phyloP scores from a whole-genome alignment of 2,888 invertebrate species.

The Spilarctia lutea region DNA sequence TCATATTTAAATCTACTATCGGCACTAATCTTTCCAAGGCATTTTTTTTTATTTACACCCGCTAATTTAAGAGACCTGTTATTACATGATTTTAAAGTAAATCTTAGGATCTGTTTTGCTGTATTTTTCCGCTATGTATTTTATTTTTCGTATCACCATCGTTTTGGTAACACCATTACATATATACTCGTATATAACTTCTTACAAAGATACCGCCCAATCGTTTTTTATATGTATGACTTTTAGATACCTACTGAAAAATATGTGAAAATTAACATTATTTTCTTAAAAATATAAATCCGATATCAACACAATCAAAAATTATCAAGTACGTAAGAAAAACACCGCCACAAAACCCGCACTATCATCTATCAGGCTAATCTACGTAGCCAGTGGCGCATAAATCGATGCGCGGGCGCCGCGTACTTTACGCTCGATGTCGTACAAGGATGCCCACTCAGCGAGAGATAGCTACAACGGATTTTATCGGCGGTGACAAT shows the following conservation, averaged over 20 bases:
- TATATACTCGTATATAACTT: too few species aligned
- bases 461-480: conserved; percentile 48
- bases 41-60: not conserved
- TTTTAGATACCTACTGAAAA: not conserved
- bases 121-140: not conserved
- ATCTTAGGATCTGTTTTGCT: not conserved
- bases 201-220: not conserved
- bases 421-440: conserved; percentile 61
- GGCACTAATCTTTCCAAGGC: not conserved
- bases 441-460: conserved; percentile 56
- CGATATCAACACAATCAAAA: conserved; percentile 19
- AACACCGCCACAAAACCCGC: conserved; percentile 23
- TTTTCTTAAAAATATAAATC: conserved; percentile 17
- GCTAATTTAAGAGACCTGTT: not conserved
- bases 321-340: conserved; percentile 18
- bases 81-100: not conserved
- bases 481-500: conserved; percentile 66
- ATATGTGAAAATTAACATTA: not conserved
- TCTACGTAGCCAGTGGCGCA: conserved; percentile 57
- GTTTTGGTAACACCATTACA: too few species aligned
- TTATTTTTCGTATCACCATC: not conserved
- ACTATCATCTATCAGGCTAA: conserved; percentile 62
- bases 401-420: conserved; percentile 64
- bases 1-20: not conserved
- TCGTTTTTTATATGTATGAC: not conserved